phyloP scores from a whole-genome alignment of 1,140 invertebrate species.

The Telenomus remus region DNA sequence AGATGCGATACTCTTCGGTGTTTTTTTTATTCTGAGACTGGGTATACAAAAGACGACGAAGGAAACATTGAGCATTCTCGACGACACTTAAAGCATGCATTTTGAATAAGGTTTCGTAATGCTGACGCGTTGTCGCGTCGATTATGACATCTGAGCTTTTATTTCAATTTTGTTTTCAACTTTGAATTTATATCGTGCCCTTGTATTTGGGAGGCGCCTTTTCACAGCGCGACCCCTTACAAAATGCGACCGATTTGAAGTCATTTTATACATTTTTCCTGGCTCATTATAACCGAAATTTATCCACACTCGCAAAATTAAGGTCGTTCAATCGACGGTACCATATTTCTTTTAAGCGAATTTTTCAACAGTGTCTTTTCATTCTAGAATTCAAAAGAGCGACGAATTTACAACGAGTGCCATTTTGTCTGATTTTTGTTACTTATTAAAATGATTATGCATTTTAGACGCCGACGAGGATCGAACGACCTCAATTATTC shows the following conservation, averaged over 20 bases:
- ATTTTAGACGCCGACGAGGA: not conserved
- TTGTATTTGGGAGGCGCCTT: slow-evolving; percentile 17
- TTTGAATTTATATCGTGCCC: slow-evolving; percentile 32
- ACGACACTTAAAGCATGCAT: slow-evolving; percentile 75
- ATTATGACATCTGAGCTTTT: slow-evolving; percentile 39
- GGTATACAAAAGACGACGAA: slow-evolving; percentile 66
- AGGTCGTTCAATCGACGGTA: slow-evolving; percentile 14
- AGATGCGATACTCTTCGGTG: slow-evolving; percentile 54
- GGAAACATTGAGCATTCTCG: slow-evolving; percentile 74
- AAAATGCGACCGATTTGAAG: slow-evolving; percentile 10
- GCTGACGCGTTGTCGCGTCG: slow-evolving; percentile 37
- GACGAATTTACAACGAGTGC: too few species aligned
- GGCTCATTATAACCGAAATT: too few species aligned
- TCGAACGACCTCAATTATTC: slow-evolving; percentile 17
- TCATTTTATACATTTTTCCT: not conserved
- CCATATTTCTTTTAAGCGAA: not conserved
- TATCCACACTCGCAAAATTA: slow-evolving; percentile 2
- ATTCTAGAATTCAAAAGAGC: too few species aligned
- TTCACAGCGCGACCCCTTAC: slow-evolving; percentile 5
- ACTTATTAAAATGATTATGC: too few species aligned
- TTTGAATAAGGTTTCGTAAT: slow-evolving; percentile 63
- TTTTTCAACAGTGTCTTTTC: not conserved
- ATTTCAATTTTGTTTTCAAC: not conserved
- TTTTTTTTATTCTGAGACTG: slow-evolving; percentile 57
- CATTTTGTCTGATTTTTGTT: too few species aligned